A percentile compares a stretch with the other conserved stretches of the same genome.
Conservation (phyloP, 1,140 invertebrate species). For the Hypothenemus hampei region DNA sequence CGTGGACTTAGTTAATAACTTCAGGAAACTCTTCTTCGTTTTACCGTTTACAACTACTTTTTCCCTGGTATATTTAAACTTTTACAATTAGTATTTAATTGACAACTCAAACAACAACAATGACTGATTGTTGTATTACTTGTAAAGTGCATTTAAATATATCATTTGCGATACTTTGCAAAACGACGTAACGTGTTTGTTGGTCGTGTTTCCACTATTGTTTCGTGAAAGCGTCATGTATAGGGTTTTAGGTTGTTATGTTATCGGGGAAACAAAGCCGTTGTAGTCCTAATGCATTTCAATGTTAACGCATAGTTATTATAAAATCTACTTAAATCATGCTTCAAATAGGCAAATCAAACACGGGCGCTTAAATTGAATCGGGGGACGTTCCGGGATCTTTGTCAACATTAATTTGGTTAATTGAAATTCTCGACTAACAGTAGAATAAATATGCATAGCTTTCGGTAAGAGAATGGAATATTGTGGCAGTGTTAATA, state of each 20-base stretch:
- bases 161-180: no score
- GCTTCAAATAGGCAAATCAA: constrained; percentile 2
- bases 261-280: not conserved
- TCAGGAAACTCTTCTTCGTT: not conserved
- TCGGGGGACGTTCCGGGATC: not conserved
- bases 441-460: not conserved
- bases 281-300: not conserved
- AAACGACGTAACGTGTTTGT: not conserved
- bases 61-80: no score
- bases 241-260: constrained; percentile 2
- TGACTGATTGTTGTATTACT: no score
- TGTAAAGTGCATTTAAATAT: no score
- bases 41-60: not conserved
- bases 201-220: not conserved
- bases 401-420: constrained; percentile 5
- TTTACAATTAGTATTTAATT: no score
- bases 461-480: not conserved
- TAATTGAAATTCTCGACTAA: not conserved
- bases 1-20: constrained; percentile 7
- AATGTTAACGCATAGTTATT: constrained; percentile 5
- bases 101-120: no score
- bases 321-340: constrained; percentile 9
- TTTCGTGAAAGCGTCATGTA: not conserved
- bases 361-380: not conserved
- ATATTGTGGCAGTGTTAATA: not conserved